Conservation (phyloP, 2,113 vertebrate genomes). For the Cyphomyrus discorhynchus region DNA sequence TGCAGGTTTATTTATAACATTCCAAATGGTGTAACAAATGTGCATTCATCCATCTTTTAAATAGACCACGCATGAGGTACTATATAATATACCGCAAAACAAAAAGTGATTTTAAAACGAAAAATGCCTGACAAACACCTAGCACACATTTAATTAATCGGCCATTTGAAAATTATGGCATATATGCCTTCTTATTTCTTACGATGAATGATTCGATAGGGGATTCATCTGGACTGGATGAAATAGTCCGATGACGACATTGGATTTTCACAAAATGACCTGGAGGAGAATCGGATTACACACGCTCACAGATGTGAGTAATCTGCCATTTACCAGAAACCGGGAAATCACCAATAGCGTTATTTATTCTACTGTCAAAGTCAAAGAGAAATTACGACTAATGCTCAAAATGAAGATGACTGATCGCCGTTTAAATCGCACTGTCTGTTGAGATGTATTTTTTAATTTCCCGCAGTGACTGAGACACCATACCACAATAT, state of each 20-base stretch:
- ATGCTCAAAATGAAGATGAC: neutral
- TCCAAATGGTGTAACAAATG: neutral
- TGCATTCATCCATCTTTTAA: neutral
- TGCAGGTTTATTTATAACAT: neutral
- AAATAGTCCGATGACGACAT: conserved; percentile 55
- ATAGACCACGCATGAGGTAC: neutral
- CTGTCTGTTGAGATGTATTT: neutral
- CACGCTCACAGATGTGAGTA: conserved; percentile 58
- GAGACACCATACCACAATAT: neutral
- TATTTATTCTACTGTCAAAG: conserved; percentile 15
- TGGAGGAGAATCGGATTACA: conserved; percentile 64
- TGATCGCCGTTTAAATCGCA: neutral
- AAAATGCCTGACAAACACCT: neutral
- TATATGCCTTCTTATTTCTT: neutral
- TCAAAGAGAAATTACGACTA: neutral
- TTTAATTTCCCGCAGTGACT: neutral
- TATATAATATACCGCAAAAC: neutral
- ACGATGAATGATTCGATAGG: conserved; percentile 40
- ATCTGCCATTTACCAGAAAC: conserved; percentile 58
- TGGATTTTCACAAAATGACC: conserved; percentile 62
- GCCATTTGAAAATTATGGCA: neutral
- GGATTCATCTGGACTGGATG: conserved; percentile 42
- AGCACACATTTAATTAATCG: neutral
- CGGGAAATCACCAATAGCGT: conserved; percentile 41
- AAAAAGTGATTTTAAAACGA: neutral